Base-by-base conservation (phyloP, 2,113 vertebrate species). In the Anguilla rostrata region DNA sequence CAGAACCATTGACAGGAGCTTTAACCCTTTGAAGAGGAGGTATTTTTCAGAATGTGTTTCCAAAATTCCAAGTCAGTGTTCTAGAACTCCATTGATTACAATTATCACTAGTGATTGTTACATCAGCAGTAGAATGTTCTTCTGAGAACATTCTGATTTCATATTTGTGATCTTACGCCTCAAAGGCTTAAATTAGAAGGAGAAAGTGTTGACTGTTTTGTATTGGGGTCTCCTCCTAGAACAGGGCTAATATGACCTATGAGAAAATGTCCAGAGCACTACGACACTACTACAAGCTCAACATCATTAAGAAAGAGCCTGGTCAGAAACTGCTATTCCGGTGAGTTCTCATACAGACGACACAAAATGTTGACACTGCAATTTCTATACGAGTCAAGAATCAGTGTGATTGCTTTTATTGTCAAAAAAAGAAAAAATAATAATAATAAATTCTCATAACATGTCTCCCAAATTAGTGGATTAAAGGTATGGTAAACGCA, bases 231-330 rank as follows among this genome's bases (percentile, higher is more conserved):
- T 39, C 43, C 1, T 89, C 88, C 75, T 92, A 98, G 97, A 98
- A 98, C 91, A 90, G 96, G 16, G 88, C 92, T 86, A 98, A 98
- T 82, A 98, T 99, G 98, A 99, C 97, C 0, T 99, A 99, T 0
- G 97, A 99, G 92, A 99, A 99, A 93, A 98, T 98, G 97, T 98
- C 97, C 0, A 94, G 97, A 60, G 97, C 97, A 0, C 91, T 99
- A 87, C 94, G 98, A 1, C 98, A 98, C 93, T 98, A 98, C 92
- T 98, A 98, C 93, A 99, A 99, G 90, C 97, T 98, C 88, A 98
- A 98, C 91, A 97, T 98, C 87, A 97, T 98, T 88, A 97, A 94
- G 90, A 99, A 98, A 87, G 98, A 98, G 88, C 94, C 94, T 0
- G 97, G 98, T 12, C 97, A 98, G 93, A 97, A 97, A 87, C 95